These are phyloP conservation scores for Callopanchax toddi DNA, from an alignment of 2,113 vertebrate genomes.

Conservation along the genomic window DNA sequence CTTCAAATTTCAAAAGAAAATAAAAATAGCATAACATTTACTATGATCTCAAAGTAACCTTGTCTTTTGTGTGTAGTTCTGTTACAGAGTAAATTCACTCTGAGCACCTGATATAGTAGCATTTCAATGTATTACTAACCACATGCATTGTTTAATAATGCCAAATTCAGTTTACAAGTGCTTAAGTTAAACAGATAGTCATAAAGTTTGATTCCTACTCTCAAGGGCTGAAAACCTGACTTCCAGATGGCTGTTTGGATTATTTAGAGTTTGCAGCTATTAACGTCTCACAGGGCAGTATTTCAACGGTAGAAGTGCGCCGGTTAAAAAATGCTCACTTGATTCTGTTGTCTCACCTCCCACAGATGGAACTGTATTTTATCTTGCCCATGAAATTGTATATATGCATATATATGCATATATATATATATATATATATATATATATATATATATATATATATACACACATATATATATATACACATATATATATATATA, in stretches of 20 bases:
- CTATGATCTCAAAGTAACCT: no score
- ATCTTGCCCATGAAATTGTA: conserved; percentile 34
- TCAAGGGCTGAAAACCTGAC: conserved; percentile 51
- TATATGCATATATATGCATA: no score
- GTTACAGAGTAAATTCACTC: no score
- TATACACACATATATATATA: no score
- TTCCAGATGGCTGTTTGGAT: conserved; percentile 59
- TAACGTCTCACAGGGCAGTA: conserved; percentile 60
- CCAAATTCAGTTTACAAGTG: conserved; percentile 42
- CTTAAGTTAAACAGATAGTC: conserved; percentile 26
- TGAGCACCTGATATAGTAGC: conserved; percentile 36
- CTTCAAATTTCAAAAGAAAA: no score
- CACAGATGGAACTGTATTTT: conserved; percentile 53
- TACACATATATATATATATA: no score
- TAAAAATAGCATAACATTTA: conserved; percentile 49
- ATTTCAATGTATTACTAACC: neutral
- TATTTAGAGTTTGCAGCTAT: conserved; percentile 64
- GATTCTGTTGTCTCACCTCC: conserved; percentile 66
- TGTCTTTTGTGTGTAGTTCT: no score
- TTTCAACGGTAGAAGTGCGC: conserved; percentile 56
- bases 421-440: no score
- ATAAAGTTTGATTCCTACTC: conserved; percentile 54
- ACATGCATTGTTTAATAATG: conserved; percentile 38
- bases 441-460: no score
- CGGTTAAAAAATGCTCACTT: conserved; percentile 57